A percentile compares a stretch with the other conserved stretches of the same genome.
Conservation (phyloP, 92 coral and sea anemone genomes). For the Hydrozoanthus gracilis region DNA sequence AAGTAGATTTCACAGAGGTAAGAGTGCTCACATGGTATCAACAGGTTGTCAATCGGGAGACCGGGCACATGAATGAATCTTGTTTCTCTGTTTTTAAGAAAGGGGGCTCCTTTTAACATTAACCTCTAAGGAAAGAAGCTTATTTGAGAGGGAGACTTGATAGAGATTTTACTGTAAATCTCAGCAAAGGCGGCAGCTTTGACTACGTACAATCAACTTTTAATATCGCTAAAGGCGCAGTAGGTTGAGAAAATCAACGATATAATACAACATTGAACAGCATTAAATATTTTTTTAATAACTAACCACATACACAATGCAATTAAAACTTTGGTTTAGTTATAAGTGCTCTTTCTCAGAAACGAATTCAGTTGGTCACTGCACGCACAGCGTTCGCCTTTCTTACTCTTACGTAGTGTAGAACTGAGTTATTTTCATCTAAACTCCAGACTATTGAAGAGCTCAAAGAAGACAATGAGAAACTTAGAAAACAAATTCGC, state of each 20-base stretch:
- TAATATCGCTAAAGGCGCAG: too few species aligned
- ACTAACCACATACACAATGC: too few species aligned
- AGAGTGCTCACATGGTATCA: not conserved
- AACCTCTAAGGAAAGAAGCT: too few species aligned
- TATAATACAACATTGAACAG: too few species aligned
- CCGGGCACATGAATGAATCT: not conserved
- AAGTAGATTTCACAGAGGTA: conserved; percentile 36
- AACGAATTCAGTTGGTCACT: not conserved
- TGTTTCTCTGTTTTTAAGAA: not conserved
- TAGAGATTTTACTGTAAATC: too few species aligned
- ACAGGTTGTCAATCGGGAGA: not conserved
- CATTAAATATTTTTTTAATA: too few species aligned
- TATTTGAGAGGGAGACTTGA: too few species aligned
- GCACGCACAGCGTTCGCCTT: not conserved
- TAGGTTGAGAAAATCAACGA: too few species aligned
- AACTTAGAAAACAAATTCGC: not conserved
- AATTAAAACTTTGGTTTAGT: not conserved
- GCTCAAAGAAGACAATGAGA: not conserved
- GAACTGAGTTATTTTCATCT: not conserved
- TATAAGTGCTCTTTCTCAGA: not conserved
- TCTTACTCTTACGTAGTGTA: not conserved
- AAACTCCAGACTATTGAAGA: conserved; percentile 2
- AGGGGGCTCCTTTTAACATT: too few species aligned
- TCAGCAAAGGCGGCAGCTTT: too few species aligned
- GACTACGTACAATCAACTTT: too few species aligned